phyloP scores from a whole-genome alignment of 2,888 invertebrate genomes.

The Copidosoma aretas region DNA sequence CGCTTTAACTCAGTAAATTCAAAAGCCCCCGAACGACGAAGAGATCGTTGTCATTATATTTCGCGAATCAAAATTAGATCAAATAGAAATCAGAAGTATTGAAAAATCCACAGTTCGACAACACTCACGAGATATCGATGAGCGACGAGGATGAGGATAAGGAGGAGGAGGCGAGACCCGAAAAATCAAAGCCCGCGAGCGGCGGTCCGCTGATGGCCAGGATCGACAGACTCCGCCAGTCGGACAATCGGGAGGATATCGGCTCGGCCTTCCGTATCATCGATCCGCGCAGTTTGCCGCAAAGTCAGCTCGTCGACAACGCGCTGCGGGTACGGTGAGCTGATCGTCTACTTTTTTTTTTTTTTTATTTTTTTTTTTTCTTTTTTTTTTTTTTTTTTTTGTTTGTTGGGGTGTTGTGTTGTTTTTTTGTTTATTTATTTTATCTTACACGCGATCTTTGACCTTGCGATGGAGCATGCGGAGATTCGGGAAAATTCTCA shows the following conservation, averaged over 20 bases:
- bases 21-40: no score
- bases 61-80: no score
- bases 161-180: neutral
- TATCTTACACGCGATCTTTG: neutral
- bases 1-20: no score
- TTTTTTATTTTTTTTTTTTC: no score
- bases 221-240: neutral
- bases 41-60: no score
- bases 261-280: neutral
- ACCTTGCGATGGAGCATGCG: constrained; percentile 1
- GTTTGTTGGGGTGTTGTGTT: no score
- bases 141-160: neutral
- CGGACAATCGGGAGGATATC: neutral
- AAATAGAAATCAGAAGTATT: no score
- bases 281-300: constrained; percentile 14
- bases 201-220: neutral
- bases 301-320: constrained; percentile 31
- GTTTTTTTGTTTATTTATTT: no score
- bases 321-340: constrained; percentile 22
- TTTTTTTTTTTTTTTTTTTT: no score
- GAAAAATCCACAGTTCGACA: no score
- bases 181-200: neutral
- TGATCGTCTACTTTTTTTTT: neutral
- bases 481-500: constrained; percentile 16
- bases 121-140: neutral